Evolutionary conservation across 2,113 vertebrate species (phyloP), one percentile per base, ranked within the genome.

Genomic region (Porphyrio hochstetteri): DNA sequence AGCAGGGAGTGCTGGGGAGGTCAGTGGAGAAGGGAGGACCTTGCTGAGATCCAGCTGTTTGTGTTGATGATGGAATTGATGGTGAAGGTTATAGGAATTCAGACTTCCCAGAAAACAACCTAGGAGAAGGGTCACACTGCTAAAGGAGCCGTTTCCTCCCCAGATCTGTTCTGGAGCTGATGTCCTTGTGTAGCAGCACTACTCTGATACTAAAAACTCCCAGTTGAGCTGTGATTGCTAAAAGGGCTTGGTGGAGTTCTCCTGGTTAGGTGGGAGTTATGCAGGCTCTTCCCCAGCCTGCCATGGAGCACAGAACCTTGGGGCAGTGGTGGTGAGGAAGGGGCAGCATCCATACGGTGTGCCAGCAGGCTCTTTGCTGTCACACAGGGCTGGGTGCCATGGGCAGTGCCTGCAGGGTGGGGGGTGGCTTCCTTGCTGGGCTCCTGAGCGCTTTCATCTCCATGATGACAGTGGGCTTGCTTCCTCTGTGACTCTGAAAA

Each of bases 301-400:
- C 10, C 5, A 0, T 3, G 35, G 48, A 28, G 27, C 1, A 1
- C 18, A 15, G 57, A 44, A 14, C 14, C 13, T 14, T 59, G 16
- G 77, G 76, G 50, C 23, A 63, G 56, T 21, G 16, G 69, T 19
- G 7, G 11, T 1, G 11, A 55, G 46, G 31, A 40, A 12, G 28
- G 53, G 27, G 3, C 7, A 19, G 29, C 11, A 28, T 31, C 63
- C 40, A 35, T 11, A 2, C 20, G 2, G 11, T 48, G 46, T 48
- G 40, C 31, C 29, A 42, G 53, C 53, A 21, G 77, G 12, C 28
- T 23, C 64, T 18, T 28, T 18, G 5, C 23, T 14, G 59, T 1
- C 1, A 3, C 46, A 10, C 23, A 16, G 44, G 10, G 59, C 44
- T 24, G 44, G 27, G 4, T 16, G 28, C 33, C 2, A 0, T 16